Conservation (phyloP, 2,797 vertebrate genomes). For the Eulemur rubriventer region DNA sequence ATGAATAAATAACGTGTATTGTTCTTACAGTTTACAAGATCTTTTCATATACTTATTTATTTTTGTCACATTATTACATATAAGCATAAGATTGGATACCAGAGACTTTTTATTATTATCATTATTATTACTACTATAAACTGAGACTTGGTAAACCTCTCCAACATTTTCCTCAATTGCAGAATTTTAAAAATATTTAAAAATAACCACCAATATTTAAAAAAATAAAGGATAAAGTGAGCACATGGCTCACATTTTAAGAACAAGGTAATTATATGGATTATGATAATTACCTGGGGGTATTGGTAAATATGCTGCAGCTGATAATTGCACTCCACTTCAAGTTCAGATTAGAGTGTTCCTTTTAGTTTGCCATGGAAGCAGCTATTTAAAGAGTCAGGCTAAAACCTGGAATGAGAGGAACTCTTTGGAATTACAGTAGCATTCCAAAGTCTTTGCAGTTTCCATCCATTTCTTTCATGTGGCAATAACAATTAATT, state of each 20-base stretch:
- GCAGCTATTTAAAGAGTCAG: constrained; percentile 34
- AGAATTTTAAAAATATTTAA: constrained; percentile 26
- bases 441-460: not conserved
- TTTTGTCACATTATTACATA: not conserved
- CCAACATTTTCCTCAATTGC: not conserved
- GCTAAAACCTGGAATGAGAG: not conserved
- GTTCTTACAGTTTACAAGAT: not conserved
- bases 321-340: not conserved
- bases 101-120: not conserved
- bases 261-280: constrained; percentile 18
- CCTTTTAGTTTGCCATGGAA: not conserved
- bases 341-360: not conserved
- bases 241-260: not conserved
- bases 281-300: not conserved
- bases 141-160: not conserved
- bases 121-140: not conserved
- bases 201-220: not conserved
- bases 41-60: not conserved
- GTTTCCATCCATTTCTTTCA: not conserved
- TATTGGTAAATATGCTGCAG: not conserved
- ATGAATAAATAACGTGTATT: not conserved
- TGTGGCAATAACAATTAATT: constrained; percentile 21
- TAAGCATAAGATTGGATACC: not conserved
- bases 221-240: constrained; percentile 12
- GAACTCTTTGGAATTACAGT: not conserved